Evolutionary conservation across 53 echinoderm and acorn worm species (phyloP), one percentile per base, ranked within the genome.

Genomic region (Crossaster papposus): DNA sequence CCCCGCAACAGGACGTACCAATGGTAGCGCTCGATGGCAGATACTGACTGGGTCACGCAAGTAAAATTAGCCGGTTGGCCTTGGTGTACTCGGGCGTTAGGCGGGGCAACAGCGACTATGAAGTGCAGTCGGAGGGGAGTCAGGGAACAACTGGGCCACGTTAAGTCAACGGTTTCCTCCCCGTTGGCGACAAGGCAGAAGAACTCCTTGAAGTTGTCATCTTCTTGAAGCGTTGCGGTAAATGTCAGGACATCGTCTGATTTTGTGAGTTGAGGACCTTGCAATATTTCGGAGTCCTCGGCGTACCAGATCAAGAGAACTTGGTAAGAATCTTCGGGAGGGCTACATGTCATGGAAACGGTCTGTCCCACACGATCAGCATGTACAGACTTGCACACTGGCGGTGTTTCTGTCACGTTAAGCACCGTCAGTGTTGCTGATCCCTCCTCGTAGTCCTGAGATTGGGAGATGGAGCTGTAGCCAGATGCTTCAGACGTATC

Each of bases 321-420:
- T 12, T 54, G 58, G 15, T 71, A 24, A 15, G 65, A 65, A 14
- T 34, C 65, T 15, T 10, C 52, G 3, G 84, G 72, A 36, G 71
- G 71, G 15, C 29, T 64, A 30, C 84, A 83, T 3, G 71, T 83
- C 84, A 83, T 24, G 17, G 84, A 71, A 23, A 83, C 71, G 14
- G 23, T 72, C 22, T 72, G 70, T 15, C 84, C 84, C 10, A 72
- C 72, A 14, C 38, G 70, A 70, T 30, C 17, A 7, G 36, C 71
- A 10, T 14, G 71, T 24, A 51, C 29, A 4, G 15, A 12, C 4
- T 58, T 55, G 34, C 82, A 82, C 14, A 82, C 36, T 36, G 82
- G 82, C 29, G 82, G 82, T 35, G 82, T 64, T 14, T 44, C 30
- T 30, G 71, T 72, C 44, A 51, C 30, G 30, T 44, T 28, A 38